Conservation (phyloP, 2,113 vertebrate species). For the Tretioscincus oriximinensis region DNA sequence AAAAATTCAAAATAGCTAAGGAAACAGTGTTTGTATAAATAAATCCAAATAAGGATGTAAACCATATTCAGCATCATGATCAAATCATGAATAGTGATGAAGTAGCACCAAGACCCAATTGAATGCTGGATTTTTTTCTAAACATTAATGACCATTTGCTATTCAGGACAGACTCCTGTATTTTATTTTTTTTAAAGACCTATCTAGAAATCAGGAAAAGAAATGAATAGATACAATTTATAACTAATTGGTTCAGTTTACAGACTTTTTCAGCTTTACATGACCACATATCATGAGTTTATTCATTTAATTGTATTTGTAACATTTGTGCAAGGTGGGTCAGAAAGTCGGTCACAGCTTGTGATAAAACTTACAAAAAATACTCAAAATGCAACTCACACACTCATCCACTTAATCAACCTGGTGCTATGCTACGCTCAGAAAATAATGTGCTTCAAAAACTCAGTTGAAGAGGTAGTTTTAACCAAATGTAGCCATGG, state of each 20-base stretch:
- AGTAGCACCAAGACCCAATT: neutral
- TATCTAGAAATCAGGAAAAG: neutral
- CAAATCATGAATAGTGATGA: slow-evolving; percentile 22
- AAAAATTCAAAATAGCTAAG: neutral
- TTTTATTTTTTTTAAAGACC: neutral
- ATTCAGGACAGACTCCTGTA: neutral
- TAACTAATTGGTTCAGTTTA: neutral
- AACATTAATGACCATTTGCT: neutral
- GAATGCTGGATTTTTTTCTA: slow-evolving; percentile 5
- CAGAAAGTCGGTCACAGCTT: no score
- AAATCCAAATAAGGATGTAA: slow-evolving; percentile 14
- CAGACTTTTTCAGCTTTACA: neutral
- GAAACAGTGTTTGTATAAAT: slow-evolving; percentile 4
- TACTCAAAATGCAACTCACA: no score
- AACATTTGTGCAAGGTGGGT: no score
- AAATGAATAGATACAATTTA: neutral
- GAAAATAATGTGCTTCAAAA: no score
- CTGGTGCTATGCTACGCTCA: no score
- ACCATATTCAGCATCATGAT: slow-evolving; percentile 21
- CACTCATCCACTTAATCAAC: no score
- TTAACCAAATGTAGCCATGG: no score
- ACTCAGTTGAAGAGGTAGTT: no score
- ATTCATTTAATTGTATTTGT: no score
- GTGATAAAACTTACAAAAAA: no score
- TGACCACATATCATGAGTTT: no score